Evolutionary conservation across 2,888 invertebrate species (phyloP), one percentile per base, ranked within the genome.

Genomic region (Polydrusus pterygomalis): DNA sequence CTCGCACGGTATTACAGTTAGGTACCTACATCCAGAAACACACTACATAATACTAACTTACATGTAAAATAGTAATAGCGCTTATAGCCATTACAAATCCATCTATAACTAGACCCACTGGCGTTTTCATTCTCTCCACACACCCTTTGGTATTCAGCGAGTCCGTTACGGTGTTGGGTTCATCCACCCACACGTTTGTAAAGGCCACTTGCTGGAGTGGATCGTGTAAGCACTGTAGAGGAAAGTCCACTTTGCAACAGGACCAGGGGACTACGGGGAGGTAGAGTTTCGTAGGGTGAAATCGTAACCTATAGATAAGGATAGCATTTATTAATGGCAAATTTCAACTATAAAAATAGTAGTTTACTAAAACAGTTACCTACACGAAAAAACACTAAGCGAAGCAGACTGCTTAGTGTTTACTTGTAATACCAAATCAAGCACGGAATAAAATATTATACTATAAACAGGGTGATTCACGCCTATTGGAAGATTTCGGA

Each of bases 181-280:
- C 85, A 72, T 87, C 85, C 13, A 81, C 81, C 87, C 87, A 87
- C 49, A 88, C 70, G 71, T 86, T 83, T 2, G 82, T 78, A 30
- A 83, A 85, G 38, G 84, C 81, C 3, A 78, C 74, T 81, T 88
- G 92, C 81, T 92, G 92, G 72, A 92, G 80, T 0, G 91, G 91
- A 82, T 92, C 92, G 83, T 91, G 92, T 80, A 91, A 89, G 86
- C 92, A 92, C 6, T 91, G 90, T 63, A 90, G 89, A 51, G 90
- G 88, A 78, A 90, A 91, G 38, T 89, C 86, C 3, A 90, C 87
- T 60, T 89, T 89, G 84, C 91, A 92, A 84, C 92, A 92, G 34
- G 92, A 92, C 87, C 90, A 91, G 0, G 92, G 91, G 0, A 89
- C 87, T 45, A 90, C 89, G 0, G 91, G 90, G 0, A 84, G 73